phyloP scores from a whole-genome alignment of 1,140 invertebrate genomes.

The Gonioctena quinquepunctata region DNA sequence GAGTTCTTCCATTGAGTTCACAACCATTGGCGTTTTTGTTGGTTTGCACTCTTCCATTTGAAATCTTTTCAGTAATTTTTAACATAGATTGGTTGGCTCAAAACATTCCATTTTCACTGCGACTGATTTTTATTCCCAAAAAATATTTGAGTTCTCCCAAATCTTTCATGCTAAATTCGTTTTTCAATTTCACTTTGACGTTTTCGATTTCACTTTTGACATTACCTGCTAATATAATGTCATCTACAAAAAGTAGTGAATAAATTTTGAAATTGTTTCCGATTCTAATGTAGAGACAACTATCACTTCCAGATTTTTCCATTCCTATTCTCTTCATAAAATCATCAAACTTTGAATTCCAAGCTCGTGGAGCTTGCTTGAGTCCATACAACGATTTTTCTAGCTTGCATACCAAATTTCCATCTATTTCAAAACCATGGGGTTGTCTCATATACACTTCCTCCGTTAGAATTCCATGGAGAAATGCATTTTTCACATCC shows the following conservation, averaged over 20 bases:
- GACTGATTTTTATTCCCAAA: background rate
- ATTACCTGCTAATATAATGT: constrained; percentile 17
- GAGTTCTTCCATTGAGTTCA: too few relatives aligned
- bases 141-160: background rate
- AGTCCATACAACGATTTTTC: constrained; percentile 48
- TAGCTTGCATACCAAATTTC: constrained; percentile 40
- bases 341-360: constrained; percentile 46
- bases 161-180: background rate
- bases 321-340: background rate
- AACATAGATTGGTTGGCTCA: background rate
- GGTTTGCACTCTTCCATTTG: background rate
- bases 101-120: background rate
- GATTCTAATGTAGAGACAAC: background rate
- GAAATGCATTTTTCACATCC: constrained; percentile 41
- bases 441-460: constrained; percentile 47
- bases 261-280: background rate
- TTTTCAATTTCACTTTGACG: background rate
- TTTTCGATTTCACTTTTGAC: constrained; percentile 10
- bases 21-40: too few relatives aligned
- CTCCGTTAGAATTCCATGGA: constrained; percentile 40
- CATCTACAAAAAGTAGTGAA: constrained; percentile 12
- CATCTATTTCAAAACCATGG: constrained; percentile 40
- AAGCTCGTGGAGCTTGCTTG: constrained; percentile 43
- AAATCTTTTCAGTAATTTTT: background rate
- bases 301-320: background rate